Base-by-base conservation (phyloP, 2,113 vertebrate genomes). In the Misgurnus anguillicaudatus region DNA sequence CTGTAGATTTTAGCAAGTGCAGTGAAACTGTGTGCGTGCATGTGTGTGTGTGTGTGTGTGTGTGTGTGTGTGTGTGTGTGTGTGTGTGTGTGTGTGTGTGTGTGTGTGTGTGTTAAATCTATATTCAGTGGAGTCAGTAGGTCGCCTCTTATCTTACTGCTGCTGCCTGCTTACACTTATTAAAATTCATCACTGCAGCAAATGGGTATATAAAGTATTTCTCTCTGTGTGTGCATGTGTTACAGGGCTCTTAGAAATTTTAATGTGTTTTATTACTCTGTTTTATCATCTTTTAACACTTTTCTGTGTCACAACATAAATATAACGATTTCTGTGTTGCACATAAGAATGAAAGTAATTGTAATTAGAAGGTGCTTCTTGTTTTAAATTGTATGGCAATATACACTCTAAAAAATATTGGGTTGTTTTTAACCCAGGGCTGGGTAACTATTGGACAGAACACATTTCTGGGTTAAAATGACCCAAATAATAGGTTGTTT, bases 131-230 rank as follows among this genome's bases (percentile, higher is more conserved):
- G 74, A 83, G 78, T 83, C 82, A 77, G 78, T 83, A 77, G 67
- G 82, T 80, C 67, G 69, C 61, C 73, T 80, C 78, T 83, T 51
- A 67, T 70, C 82, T 80, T 67, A 51, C 67, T 47, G 42, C 57
- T 57, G 19, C 63, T 75, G 76, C 71, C 63, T 47, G 63, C 73
- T 79, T 76, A 75, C 41, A 51, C 77, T 82, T 55, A 77, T 83
- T 83, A 77, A 80, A 80, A 83, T 83, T 83, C 77, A 83, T n/a
- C 78, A 80, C 60, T 72, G 66, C 82, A 80, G 73, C 51, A 79
- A 72, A 68, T 53, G 65, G 14, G 45, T 48, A 14, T 55, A 14
- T 53, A 62, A 47, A 62, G 31, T 57, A 19, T 19, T 3, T 19
- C 6, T 57, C 2, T 61, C 21, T 57, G 58, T 9, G 53, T 77